Evolutionary conservation across 2,888 invertebrate genomes (phyloP), one percentile per base, ranked within the genome.

Genomic region (Hipparchia sbordonii): DNA sequence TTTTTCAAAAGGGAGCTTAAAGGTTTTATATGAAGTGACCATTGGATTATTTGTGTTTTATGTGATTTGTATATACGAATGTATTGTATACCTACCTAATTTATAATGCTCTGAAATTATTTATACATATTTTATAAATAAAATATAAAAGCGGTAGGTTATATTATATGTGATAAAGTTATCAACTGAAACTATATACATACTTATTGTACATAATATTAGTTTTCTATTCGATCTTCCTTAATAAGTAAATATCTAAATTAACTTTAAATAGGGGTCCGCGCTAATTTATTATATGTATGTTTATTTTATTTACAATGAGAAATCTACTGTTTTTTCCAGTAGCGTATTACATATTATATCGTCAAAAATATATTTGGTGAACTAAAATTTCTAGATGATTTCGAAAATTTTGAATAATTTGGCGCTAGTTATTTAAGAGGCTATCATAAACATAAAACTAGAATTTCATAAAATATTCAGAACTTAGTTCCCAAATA

Each of bases 111-210:
- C 72, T 72, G 57, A 72, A 63, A 67, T 46, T 73, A 71, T 71
- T 77, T 74, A 74, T 76, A 74, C 72, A 72, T 68, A 75, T 76
- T 77, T 74, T 78, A 73, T 79, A 77, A 73, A 69, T 52, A 72
- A 65, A 63, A 63, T 48, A 46, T 10, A 65, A 65, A 48, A n/a
- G 68, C 57, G 61, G 69, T 59, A 59, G 10, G 67, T 54, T 45
- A 67, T 67, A 72, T 54, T 45, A 67, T 67, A 72, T 9, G 56
- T 57, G 39, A 33, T 63, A 56, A 63, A 48, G 23, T 9, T 63
- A 67, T 61, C 45, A 56, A 56, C 59, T 71, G 23, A 51, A 65
- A 56, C 67, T 48, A 48, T 48, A 48, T 48, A 61, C 67, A 72
- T 67, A 13, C 67, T 72, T 70, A 70, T 57, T 72, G 67, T 62